phyloP scores from a whole-genome alignment of 1,140 invertebrate genomes.

The Potamilus streckersoni region DNA sequence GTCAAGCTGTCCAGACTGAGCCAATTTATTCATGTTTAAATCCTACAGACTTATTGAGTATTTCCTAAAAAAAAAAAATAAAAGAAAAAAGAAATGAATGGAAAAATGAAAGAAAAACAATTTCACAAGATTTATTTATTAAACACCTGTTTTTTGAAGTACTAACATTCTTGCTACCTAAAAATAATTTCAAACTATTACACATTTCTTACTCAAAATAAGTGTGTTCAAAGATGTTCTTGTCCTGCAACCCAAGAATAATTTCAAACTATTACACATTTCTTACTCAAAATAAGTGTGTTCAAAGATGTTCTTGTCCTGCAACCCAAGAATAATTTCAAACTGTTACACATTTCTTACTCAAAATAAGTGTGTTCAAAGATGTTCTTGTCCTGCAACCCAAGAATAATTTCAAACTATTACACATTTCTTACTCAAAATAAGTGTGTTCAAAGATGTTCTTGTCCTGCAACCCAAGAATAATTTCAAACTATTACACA shows the following conservation, averaged over 20 bases:
- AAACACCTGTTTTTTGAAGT: too few species aligned
- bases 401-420: neutral
- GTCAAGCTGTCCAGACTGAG: too few species aligned
- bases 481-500: neutral
- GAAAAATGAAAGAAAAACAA: too few species aligned
- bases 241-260: too few species aligned
- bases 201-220: conserved; percentile 85
- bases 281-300: conserved; percentile 93
- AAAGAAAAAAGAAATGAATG: too few species aligned
- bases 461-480: conserved; percentile 94
- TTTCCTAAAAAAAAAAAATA: too few species aligned
- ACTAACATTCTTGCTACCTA: too few species aligned
- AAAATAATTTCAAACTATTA: neutral
- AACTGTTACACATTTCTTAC: conserved; percentile 71
- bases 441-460: conserved; percentile 97
- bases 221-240: conserved; percentile 95
- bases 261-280: neutral
- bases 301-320: conserved; percentile 96
- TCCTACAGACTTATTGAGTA: too few species aligned
- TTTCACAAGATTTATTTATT: too few species aligned
- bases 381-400: conserved; percentile 95
- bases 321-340: too few species aligned
- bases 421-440: conserved; percentile 80
- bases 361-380: conserved; percentile 96
- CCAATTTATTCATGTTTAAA: too few species aligned